Base-by-base conservation (phyloP, 2,888 invertebrate species). In the Acrobasis repandana region DNA sequence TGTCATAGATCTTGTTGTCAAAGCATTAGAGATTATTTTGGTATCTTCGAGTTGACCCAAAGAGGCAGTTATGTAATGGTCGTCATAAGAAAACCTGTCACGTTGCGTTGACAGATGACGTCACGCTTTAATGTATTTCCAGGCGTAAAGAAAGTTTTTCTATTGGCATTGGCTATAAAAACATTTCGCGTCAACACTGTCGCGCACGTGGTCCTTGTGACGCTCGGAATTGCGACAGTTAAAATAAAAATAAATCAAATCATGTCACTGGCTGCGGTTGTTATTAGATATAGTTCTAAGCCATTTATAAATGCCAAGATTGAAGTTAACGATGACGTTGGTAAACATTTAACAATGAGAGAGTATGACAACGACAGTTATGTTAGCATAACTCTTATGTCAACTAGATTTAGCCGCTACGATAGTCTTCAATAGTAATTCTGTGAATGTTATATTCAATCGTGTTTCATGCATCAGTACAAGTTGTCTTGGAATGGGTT, bases 51-150 rank as follows among this genome's bases (percentile, higher is more conserved):
- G 34, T 34, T 20, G 16, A 58, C 49, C 16, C 38, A 36, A 58
- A 36, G 34, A 10, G 51, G 16, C 16, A 15, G 15, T 63, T 63
- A 59, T 58, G 54, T 59, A 63, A 61, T 59, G 56, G 57, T 34
- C 61, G 62, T 63, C 59, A 59, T 54, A 60, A 58, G 60, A 65
- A 65, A 62, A 66, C 14, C 14, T 59, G 64, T 69, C 63, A 68
- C 70, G 69, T 61, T 9, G 33, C 52, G 57, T 16, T 61, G 64
- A 67, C 64, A 66, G 60, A 66, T 65, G 64, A 61, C 69, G 67
- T 65, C 65, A 68, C 61, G 61, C 58, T 65, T 63, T 62, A 59
- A 65, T 67, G 60, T 58, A 46, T 66, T 61, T 67, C 34, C 8
- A 61, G 47, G 9, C 52, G 46, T 46, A 28, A 46, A 60, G 60